phyloP scores from a whole-genome alignment of 2,113 vertebrate genomes.

The Rhineura floridana region DNA sequence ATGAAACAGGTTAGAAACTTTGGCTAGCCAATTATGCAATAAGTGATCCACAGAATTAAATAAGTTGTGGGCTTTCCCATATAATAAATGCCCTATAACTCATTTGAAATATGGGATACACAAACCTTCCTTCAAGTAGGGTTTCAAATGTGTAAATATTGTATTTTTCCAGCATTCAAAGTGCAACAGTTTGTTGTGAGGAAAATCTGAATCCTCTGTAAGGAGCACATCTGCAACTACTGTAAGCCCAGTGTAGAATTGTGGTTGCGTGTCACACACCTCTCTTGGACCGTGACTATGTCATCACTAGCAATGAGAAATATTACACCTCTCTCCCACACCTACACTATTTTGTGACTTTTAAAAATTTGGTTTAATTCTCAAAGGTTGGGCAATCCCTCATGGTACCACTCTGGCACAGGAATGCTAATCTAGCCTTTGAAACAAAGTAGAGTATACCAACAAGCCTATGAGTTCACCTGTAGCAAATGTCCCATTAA shows the following conservation, averaged over 20 bases:
- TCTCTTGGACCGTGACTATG: neutral
- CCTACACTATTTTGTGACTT: neutral
- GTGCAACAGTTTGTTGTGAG: neutral
- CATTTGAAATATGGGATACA: neutral
- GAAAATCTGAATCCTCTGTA: neutral
- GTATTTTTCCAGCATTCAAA: neutral
- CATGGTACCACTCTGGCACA: neutral
- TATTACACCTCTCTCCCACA: too few relatives aligned
- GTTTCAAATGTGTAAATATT: neutral
- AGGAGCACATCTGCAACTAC: neutral
- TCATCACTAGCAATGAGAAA: neutral
- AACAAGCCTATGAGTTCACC: neutral
- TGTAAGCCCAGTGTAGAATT: neutral
- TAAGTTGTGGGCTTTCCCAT: neutral
- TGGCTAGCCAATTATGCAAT: neutral
- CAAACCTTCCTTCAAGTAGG: neutral
- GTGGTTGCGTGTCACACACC: neutral
- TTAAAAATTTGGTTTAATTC: neutral
- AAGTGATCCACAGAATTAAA: neutral
- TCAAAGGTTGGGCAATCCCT: neutral
- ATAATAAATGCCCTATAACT: neutral
- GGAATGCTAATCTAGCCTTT: neutral
- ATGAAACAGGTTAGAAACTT: neutral
- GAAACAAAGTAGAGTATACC: neutral
- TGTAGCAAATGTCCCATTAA: neutral